Base-by-base conservation (phyloP, 1,140 invertebrate species). In the Aporrectodea caliginosa region DNA sequence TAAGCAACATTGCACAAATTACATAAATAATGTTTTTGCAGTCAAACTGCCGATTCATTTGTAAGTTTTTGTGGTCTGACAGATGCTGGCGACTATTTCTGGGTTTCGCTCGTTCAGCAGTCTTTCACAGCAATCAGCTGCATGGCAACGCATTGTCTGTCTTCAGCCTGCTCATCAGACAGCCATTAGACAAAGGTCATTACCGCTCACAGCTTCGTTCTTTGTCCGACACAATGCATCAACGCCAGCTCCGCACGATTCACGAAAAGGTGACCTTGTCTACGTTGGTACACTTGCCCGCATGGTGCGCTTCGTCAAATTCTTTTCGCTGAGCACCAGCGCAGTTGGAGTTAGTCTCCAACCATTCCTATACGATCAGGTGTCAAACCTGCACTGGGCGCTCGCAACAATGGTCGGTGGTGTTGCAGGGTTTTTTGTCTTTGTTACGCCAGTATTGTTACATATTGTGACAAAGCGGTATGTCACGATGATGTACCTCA, bases 401-500 rank as follows among this genome's bases (percentile, higher is more conserved):
- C 86, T 88, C 1, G 85, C 91, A 70, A 85, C 91, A 0, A 91
- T 90, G 1, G 78, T 92, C 2, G 92, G 91, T 82, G 90, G 91
- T 0, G 88, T 93, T 69, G 89, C 94, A 0, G 92, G 92, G 31
- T 91, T 95, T 82, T 94, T 95, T 84, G 93, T 94, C 1, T 92
- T 95, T 83, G 88, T 92, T 0, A 96, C 94, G 2, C 95, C 96
- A 0, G 70, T 95, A 29, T 84, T 97, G 32, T 88, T 97, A 79
- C 94, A 97, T 89, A 89, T 91, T 2, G 88, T 97, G 22, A 92
- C 93, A 1, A 95, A 93, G 84, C 94, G 94, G 87, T 98, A 97
- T 90, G 92, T 96, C 0, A 92, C 91, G 0, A 88, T 92, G 80
- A 88, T 97, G 1, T 89, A 92, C 79, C 95, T 94, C 84, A 90